Conservation (phyloP, 1,140 invertebrate species). For the Heliothis virescens region DNA sequence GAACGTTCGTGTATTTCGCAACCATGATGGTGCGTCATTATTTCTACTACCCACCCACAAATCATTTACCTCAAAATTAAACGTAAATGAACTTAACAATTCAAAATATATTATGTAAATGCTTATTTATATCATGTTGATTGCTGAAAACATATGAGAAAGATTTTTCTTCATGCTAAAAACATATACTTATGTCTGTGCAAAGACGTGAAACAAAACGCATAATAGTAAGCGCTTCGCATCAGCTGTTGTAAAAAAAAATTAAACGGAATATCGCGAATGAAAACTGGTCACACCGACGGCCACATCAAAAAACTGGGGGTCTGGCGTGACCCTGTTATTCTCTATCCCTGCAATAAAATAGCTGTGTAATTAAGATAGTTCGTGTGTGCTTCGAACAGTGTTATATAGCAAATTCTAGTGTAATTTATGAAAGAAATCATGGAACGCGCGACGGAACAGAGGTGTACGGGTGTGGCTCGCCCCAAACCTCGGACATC, state of each 20-base stretch:
- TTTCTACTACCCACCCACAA: constrained; percentile 1
- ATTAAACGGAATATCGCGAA: constrained; percentile 83
- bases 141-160: neutral
- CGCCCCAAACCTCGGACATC: constrained; percentile 89
- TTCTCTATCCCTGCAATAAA: constrained; percentile 84
- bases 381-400: constrained; percentile 73
- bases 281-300: constrained; percentile 83
- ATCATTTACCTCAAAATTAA: neutral
- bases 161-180: neutral
- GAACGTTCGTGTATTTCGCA: constrained; percentile 19
- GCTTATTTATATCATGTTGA: neutral
- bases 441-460: constrained; percentile 84
- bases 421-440: constrained; percentile 83
- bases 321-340: constrained; percentile 85
- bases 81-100: neutral
- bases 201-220: constrained; percentile 30
- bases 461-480: constrained; percentile 89
- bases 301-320: constrained; percentile 85
- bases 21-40: constrained; percentile 26
- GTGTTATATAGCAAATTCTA: constrained; percentile 75
- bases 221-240: constrained; percentile 67
- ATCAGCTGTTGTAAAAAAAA: constrained; percentile 85
- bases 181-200: neutral
- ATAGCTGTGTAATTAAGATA: constrained; percentile 84
- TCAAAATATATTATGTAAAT: neutral